A percentile compares a stretch with the other conserved stretches of the same genome.
Conservation (phyloP, 2,113 vertebrate species). For the Pipa parva region DNA sequence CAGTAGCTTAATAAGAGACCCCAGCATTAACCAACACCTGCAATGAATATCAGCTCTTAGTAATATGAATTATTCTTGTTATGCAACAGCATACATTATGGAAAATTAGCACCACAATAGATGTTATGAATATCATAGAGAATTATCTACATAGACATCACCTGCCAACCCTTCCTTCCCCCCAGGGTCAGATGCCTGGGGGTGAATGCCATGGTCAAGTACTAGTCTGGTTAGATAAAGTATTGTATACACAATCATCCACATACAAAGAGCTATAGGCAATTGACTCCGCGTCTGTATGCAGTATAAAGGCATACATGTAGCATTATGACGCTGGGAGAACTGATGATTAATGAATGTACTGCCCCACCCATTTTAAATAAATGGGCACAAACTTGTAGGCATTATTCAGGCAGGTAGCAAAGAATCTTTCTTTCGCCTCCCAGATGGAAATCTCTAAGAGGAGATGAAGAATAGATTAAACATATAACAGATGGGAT, state of each 20-base stretch:
- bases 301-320: too few relatives aligned
- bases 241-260: neutral
- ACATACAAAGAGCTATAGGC: too few relatives aligned
- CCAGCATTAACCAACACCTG: constrained; percentile 66
- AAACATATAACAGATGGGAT: too few relatives aligned
- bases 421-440: too few relatives aligned
- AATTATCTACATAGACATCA: constrained; percentile 65
- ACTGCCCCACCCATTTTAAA: too few relatives aligned
- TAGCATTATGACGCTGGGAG: too few relatives aligned
- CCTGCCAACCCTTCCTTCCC: constrained; percentile 49
- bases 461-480: too few relatives aligned
- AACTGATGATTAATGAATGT: too few relatives aligned
- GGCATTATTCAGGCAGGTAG: too few relatives aligned
- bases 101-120: constrained; percentile 77
- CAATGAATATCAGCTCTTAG: constrained; percentile 57
- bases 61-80: constrained; percentile 70
- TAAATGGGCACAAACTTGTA: too few relatives aligned
- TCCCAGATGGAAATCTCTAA: too few relatives aligned
- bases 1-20: constrained; percentile 41
- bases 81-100: constrained; percentile 52
- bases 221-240: neutral
- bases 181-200: constrained; percentile 14
- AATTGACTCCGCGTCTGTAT: too few relatives aligned
- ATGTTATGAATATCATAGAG: constrained; percentile 62
- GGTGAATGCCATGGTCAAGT: constrained; percentile 28